A percentile compares a stretch with the other conserved stretches of the same genome.
Evolutionary conservation across 2,888 invertebrate species (phyloP).

Genomic region (Leucoptera coffeella): DNA sequence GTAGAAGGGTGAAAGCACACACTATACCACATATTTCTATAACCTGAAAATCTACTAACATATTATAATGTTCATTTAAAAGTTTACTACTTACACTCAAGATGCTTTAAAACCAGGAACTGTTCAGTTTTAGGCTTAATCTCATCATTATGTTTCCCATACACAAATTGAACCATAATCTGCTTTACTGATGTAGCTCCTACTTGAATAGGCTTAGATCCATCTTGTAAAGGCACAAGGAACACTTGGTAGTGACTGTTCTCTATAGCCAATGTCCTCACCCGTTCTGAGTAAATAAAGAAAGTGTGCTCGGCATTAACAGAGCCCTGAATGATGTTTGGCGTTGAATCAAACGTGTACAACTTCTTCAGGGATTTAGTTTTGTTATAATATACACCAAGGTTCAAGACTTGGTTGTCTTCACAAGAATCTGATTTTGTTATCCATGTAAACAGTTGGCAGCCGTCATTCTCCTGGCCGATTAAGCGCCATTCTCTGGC

Average conservation of each 20-base stretch:
- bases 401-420: slow-evolving; percentile 22
- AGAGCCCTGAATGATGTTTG: slow-evolving; percentile 74
- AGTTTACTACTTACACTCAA: slow-evolving; percentile 60
- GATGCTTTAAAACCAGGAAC: slow-evolving; percentile 68
- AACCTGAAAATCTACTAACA: too few relatives aligned
- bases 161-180: slow-evolving; percentile 74
- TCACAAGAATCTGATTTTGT: slow-evolving; percentile 16
- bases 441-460: slow-evolving; percentile 65
- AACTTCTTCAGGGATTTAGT: slow-evolving; percentile 55
- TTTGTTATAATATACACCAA: slow-evolving; percentile 59
- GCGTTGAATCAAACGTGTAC: slow-evolving; percentile 54
- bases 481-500: slow-evolving; percentile 74
- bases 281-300: slow-evolving; percentile 62
- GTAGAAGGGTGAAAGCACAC: too few relatives aligned
- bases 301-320: slow-evolving; percentile 63
- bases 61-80: too few relatives aligned
- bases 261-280: too few relatives aligned
- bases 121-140: slow-evolving; percentile 55
- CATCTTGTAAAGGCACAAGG: too few relatives aligned
- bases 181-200: slow-evolving; percentile 61
- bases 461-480: slow-evolving; percentile 75
- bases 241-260: too few relatives aligned
- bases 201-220: slow-evolving; percentile 23
- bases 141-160: slow-evolving; percentile 51
- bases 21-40: too few relatives aligned